Evolutionary conservation across 2,113 vertebrate genomes (phyloP), one percentile per base, ranked within the genome.

Genomic region (Corydoras maculifer): DNA sequence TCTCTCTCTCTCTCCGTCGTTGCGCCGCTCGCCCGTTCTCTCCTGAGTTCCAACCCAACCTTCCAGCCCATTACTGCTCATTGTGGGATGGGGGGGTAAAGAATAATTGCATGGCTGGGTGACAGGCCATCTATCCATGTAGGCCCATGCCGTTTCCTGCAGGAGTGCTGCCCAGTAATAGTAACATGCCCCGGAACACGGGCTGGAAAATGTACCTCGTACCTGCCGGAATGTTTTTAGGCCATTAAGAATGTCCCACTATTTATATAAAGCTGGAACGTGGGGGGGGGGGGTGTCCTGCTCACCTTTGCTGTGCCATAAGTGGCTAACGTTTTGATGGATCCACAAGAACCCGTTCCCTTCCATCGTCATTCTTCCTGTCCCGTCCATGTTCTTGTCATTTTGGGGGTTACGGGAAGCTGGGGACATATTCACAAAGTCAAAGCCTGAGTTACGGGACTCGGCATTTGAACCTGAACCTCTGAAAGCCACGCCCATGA

Each of bases 131-230:
- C 78, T 70, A 78, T 77, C 72, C 62, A 73, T 68, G 59, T 66
- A 63, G 55, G 77, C 73, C 63, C 69, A 65, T 65, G 69, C 68
- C 68, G 65, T 75, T 75, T 78, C 69, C 71, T 75, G 54, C 70
- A 70, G 70, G 73, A 80, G 71, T 65, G 31, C 59, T 62, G 62
- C 63, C 65, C 63, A 61, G 74, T 78, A 78, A 78, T 76, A 76
- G 73, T 61, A 79, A 74, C 78, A 82, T 78, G 80, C 76, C 78
- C 75, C 63, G 80, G 73, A 82, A 79, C 73, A 75, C 73, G 65
- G 62, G 62, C 49, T 76, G 78, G 74, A 77, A 77, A 78, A 80
- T 58, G 68, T 75, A 75, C 57, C 76, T 80, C 76, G 60, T 70
- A 59, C 74, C 59, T 49, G 58, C 65, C 51, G 58, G 65, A 64